Conservation (phyloP, 2,888 invertebrate genomes). For the Abscondita cerata region DNA sequence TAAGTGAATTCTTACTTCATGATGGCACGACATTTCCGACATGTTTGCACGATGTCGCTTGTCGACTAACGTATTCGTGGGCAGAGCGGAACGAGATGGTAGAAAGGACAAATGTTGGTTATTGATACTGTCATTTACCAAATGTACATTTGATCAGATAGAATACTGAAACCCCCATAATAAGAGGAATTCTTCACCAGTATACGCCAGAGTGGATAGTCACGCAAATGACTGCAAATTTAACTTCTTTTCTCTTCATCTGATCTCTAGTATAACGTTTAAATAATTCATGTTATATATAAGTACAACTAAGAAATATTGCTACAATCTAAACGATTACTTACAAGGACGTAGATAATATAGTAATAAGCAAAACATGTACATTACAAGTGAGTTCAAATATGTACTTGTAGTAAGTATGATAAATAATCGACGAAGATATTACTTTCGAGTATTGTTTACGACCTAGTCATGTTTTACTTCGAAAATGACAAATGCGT, state of each 20-base stretch:
- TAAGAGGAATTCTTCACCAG: constrained; percentile 31
- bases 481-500: no score
- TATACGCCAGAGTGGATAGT: constrained; percentile 26
- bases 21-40: constrained; percentile 37
- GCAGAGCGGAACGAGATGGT: constrained; percentile 40
- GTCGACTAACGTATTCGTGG: constrained; percentile 42
- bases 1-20: constrained; percentile 29
- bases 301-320: constrained; percentile 7
- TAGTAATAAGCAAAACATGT: constrained; percentile 6
- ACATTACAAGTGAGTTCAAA: neutral
- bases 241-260: constrained; percentile 19
- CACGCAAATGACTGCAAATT: constrained; percentile 28
- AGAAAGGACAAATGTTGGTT: constrained; percentile 52
- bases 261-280: constrained; percentile 17
- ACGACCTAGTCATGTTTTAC: no score
- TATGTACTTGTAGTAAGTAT: no score
- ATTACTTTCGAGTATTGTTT: no score
- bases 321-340: neutral
- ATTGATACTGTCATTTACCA: constrained; percentile 55
- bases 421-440: no score
- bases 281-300: constrained; percentile 15
- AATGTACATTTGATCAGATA: constrained; percentile 51
- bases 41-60: constrained; percentile 42
- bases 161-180: constrained; percentile 35
- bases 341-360: constrained; percentile 5